Conservation (phyloP, 1,140 invertebrate genomes). For the Lethocerus indicus region DNA sequence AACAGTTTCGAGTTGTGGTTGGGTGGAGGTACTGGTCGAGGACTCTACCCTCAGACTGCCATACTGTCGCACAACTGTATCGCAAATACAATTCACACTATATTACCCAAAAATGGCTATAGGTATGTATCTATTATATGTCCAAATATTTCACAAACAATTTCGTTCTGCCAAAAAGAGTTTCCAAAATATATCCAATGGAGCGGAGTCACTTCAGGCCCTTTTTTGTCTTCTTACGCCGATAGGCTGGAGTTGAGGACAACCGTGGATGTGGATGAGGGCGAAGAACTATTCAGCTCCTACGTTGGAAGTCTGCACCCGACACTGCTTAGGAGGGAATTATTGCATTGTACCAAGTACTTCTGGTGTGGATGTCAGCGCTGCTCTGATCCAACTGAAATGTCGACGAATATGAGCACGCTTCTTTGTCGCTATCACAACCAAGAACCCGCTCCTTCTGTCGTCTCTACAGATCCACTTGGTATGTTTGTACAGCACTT, state of each 20-base stretch:
- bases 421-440: constrained; percentile 61
- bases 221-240: neutral
- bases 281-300: constrained; percentile 44
- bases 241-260: constrained; percentile 35
- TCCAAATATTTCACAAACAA: neutral
- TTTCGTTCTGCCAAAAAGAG: neutral
- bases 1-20: constrained; percentile 23
- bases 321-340: constrained; percentile 51
- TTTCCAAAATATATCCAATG: neutral
- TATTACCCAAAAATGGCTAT: constrained; percentile 22
- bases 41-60: constrained; percentile 44
- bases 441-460: constrained; percentile 42
- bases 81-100: constrained; percentile 53
- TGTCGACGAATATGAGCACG: constrained; percentile 56
- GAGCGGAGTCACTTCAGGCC: neutral
- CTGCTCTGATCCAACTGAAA: constrained; percentile 57
- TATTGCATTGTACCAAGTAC: constrained; percentile 52
- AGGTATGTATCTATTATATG: constrained; percentile 13
- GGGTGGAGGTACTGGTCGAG: constrained; percentile 26
- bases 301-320: constrained; percentile 49
- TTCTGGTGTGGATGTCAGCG: constrained; percentile 54
- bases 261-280: constrained; percentile 40
- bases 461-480: constrained; percentile 39
- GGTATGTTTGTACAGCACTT: constrained; percentile 24
- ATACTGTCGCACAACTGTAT: constrained; percentile 59